Evolutionary conservation across 2,888 invertebrate species (phyloP).

Genomic region (Gymnoscelis rufifasciata): DNA sequence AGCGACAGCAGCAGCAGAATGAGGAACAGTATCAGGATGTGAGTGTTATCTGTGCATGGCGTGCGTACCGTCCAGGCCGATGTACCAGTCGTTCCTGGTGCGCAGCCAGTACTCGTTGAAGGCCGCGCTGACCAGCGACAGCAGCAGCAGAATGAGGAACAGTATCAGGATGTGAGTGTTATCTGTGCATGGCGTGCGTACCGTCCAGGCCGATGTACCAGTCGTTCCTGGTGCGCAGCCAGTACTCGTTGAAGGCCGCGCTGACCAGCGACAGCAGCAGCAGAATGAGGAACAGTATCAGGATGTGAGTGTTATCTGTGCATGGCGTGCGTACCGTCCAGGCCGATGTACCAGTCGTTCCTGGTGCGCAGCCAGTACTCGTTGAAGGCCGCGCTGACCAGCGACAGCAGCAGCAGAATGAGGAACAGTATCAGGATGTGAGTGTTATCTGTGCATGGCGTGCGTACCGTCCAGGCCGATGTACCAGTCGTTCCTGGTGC

Average conservation of each 20-base stretch:
- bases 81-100: slow-evolving; percentile 87
- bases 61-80: slow-evolving; percentile 84
- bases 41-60: too few relatives aligned
- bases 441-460: too few relatives aligned
- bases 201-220: slow-evolving; percentile 93
- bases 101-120: slow-evolving; percentile 94
- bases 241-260: slow-evolving; percentile 93
- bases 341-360: slow-evolving; percentile 91
- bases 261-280: slow-evolving; percentile 93
- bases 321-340: slow-evolving; percentile 81
- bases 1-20: slow-evolving; percentile 93
- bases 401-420: slow-evolving; percentile 91
- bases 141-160: slow-evolving; percentile 92
- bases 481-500: slow-evolving; percentile 88
- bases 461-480: slow-evolving; percentile 84
- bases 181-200: too few relatives aligned
- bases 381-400: slow-evolving; percentile 94
- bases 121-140: slow-evolving; percentile 93
- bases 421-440: slow-evolving; percentile 97
- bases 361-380: slow-evolving; percentile 88
- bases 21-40: slow-evolving; percentile 96
- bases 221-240: slow-evolving; percentile 84
- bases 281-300: slow-evolving; percentile 95
- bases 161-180: slow-evolving; percentile 97
- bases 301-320: slow-evolving; percentile 95